Evolutionary conservation across 2,888 invertebrate species (phyloP).

Genomic region (Megamerina dolium): DNA sequence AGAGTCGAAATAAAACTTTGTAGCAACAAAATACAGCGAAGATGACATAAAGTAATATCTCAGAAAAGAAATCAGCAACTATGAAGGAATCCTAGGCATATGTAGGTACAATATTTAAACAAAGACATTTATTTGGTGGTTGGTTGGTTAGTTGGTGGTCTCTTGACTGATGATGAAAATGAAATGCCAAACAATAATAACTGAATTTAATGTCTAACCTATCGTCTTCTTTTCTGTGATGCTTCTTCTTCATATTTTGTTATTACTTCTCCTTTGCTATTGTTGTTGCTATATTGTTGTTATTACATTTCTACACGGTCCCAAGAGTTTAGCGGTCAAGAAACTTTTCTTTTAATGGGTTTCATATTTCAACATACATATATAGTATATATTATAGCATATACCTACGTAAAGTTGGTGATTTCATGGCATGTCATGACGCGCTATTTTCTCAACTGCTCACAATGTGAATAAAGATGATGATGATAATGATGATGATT

Average conservation of each 20-base stretch:
- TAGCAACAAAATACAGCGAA: no score
- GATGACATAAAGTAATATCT: no score
- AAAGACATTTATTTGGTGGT: no score
- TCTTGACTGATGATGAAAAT: no score
- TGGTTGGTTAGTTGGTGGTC: no score
- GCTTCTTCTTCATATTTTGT: background rate
- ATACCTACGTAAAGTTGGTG: conserved; percentile 2
- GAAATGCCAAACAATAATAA: conserved; percentile 3
- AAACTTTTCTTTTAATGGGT: conserved; percentile 13
- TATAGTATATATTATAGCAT: no score
- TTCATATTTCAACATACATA: conserved; percentile 10
- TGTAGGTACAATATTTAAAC: no score
- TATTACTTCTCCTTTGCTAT: background rate
- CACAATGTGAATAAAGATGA: no score
- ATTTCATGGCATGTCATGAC: background rate
- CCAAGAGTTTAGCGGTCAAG: conserved; percentile 10
- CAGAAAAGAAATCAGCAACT: no score
- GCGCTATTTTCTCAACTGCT: background rate
- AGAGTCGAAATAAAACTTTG: no score
- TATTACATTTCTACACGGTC: background rate
- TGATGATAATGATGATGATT: no score
- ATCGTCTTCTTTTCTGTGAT: background rate
- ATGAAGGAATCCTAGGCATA: no score
- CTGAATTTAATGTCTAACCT: conserved; percentile 9
- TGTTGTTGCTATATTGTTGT: background rate